Percentiles rank a stretch among this genome's conserved stretches.
Evolutionary conservation across 2,888 invertebrate species (phyloP).

Genomic region (Hyposoter didymator): DNA sequence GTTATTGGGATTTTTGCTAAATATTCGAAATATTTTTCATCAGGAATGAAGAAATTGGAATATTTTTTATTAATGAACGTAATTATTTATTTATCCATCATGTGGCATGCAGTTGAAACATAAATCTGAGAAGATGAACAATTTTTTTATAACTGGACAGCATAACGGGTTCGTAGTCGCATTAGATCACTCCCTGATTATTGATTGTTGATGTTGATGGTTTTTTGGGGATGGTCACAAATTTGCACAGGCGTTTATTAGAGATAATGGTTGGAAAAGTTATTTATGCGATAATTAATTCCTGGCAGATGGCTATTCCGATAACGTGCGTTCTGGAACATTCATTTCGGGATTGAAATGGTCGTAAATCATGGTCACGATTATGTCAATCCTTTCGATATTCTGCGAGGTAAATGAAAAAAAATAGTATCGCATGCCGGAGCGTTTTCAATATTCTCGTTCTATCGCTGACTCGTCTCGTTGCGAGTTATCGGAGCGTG

Average conservation of each 20-base stretch:
- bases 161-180: not conserved
- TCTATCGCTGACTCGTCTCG: conserved; percentile 23
- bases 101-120: not conserved
- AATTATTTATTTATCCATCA: not conserved
- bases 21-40: not conserved
- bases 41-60: not conserved
- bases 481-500: conserved; percentile 47
- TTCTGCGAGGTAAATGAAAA: not conserved
- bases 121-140: not conserved
- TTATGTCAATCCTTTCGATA: conserved; percentile 17
- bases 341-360: conserved; percentile 1
- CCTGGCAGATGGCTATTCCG: not conserved
- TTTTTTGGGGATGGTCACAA: not conserved
- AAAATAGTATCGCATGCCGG: not conserved
- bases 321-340: not conserved
- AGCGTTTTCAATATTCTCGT: conserved; percentile 27
- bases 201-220: not conserved
- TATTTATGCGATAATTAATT: not conserved
- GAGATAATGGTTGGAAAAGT: not conserved
- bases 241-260: not conserved
- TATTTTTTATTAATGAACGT: not conserved
- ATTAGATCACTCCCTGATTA: not conserved
- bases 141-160: not conserved
- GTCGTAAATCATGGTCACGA: conserved; percentile 9
- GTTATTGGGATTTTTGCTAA: not conserved